Percentiles rank a stretch among this genome's conserved stretches.
phyloP scores from a whole-genome alignment of 2,888 invertebrate species.

The Choristoneura rosaceana region DNA sequence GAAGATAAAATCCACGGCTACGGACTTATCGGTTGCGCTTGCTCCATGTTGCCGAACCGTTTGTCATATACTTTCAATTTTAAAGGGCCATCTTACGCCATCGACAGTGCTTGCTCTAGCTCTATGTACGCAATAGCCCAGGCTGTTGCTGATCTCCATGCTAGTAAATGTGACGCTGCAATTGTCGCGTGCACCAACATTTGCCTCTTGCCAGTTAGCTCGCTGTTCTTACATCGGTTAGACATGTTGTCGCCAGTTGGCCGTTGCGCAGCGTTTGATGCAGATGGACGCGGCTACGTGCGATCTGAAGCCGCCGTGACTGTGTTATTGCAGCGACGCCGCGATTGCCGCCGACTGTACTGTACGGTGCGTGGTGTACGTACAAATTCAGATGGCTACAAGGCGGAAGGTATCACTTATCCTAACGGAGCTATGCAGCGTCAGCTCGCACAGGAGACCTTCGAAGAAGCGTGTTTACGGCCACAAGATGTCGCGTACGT shows the following conservation, averaged over 20 bases:
- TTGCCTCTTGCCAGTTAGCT: constrained; percentile 94
- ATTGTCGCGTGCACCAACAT: constrained; percentile 97
- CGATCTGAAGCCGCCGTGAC: constrained; percentile 95
- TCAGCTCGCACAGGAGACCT: constrained; percentile 92
- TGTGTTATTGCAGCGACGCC: constrained; percentile 92
- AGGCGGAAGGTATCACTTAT: constrained; percentile 95
- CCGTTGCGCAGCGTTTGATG: constrained; percentile 87
- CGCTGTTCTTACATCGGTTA: constrained; percentile 96
- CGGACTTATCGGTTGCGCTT: constrained; percentile 96
- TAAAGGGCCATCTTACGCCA: constrained; percentile 87
- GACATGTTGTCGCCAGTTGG: constrained; percentile 97
- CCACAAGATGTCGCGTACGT: constrained; percentile 95
- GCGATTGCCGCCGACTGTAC: constrained; percentile 92
- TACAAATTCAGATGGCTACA: constrained; percentile 96
- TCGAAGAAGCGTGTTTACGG: constrained; percentile 92
- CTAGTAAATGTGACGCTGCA: constrained; percentile 97
- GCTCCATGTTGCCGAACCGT: constrained; percentile 98
- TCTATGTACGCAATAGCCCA: constrained; percentile 96
- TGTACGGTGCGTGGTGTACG: constrained; percentile 95
- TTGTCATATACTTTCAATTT: constrained; percentile 89
- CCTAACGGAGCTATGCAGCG: constrained; percentile 93
- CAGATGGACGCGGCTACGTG: constrained; percentile 95
- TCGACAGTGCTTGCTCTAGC: constrained; percentile 99
- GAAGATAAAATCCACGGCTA: constrained; percentile 96
- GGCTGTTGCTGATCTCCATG: constrained; percentile 91